Base-by-base conservation (phyloP, 2,888 invertebrate species). In the Chymomyza fuscimana region DNA sequence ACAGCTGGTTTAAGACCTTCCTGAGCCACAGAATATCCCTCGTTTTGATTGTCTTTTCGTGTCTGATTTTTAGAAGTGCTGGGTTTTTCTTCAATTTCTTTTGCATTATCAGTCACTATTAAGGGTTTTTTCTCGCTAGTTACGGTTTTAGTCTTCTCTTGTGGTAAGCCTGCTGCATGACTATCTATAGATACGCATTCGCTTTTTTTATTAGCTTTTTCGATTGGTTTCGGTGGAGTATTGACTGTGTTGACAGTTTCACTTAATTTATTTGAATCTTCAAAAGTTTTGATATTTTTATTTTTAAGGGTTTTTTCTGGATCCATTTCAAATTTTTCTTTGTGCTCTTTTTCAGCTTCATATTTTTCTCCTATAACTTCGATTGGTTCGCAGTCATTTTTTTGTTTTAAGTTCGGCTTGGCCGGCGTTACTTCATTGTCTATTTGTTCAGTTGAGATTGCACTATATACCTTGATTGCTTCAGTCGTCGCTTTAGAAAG, bases 371-470 rank as follows among this genome's bases (percentile, higher is more conserved):
- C 32, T 19, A 32, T 22, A 52, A 15, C 61, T 36, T 36, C 16
- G n/a, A 29, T 32, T 61, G 36, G 29, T 15, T 61, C 52, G 9
- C n/a, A 29, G 40, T 62, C 19, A 50, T 16, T 46, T 10, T 50
- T 9, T 46, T 51, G 52, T 63, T 52, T 63, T 10, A 12, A 3
- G 5, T 46, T 46, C 12, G 40, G 40, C 40, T 46, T 46, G 4
- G 40, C 40, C 40, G 12, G 10, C 40, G 12, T 12, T 46, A 46
- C 40, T 12, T 63, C 63, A 19, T 63, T 52, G 15, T 63, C 52
- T n/a, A 1, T 62, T 71, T 74, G 64, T 72, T 76, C 72, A 56
- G 54, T 73, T 73, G 74, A 78, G 54, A 72, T 76, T 81, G 69
- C 69, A 51, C 70, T 60, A 60, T n/a, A 61, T 66, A 66, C 59